These are phyloP conservation scores for Wiebesia pumilae DNA, from an alignment of 1,140 invertebrate genomes.

Conservation along the genomic window DNA sequence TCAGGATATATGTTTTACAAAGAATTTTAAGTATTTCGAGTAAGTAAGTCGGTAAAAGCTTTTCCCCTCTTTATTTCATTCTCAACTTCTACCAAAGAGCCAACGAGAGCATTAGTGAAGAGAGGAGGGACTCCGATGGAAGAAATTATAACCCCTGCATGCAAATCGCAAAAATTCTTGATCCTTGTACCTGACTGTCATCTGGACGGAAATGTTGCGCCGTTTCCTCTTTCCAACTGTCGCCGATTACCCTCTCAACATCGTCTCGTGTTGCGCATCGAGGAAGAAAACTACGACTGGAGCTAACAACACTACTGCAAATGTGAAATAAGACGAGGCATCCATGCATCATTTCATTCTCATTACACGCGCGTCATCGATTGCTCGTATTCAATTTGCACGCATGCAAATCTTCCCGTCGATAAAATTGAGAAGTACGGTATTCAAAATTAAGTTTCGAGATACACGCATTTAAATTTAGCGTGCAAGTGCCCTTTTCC, in stretches of 20 bases:
- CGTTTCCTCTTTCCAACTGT: slow-evolving; percentile 10
- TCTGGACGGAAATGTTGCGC: slow-evolving; percentile 24
- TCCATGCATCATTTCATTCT: slow-evolving; percentile 51
- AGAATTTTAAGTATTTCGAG: slow-evolving; percentile 32
- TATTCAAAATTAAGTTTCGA: not conserved
- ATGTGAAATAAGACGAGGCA: slow-evolving; percentile 24
- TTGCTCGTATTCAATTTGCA: slow-evolving; percentile 16
- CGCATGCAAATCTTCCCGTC: not conserved
- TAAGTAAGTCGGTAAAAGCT: slow-evolving; percentile 35
- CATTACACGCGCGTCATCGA: slow-evolving; percentile 27
- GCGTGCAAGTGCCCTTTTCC: not conserved
- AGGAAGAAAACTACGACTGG: not conserved
- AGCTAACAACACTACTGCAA: not conserved
- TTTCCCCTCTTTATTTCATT: slow-evolving; percentile 12
- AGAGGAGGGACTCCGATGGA: not conserved
- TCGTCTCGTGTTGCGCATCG: not conserved
- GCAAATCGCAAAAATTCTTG: slow-evolving; percentile 1
- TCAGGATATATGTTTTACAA: slow-evolving; percentile 23
- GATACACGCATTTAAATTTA: not conserved
- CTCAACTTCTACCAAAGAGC: not conserved
- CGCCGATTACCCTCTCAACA: not conserved
- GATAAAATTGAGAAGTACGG: not conserved
- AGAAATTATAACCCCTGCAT: slow-evolving; percentile 21
- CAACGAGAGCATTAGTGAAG: not conserved
- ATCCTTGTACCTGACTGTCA: not conserved